A percentile compares a stretch with the other conserved stretches of the same genome.
Evolutionary conservation across 2,797 vertebrate genomes (phyloP).

Genomic region (Loriculus beryllinus): DNA sequence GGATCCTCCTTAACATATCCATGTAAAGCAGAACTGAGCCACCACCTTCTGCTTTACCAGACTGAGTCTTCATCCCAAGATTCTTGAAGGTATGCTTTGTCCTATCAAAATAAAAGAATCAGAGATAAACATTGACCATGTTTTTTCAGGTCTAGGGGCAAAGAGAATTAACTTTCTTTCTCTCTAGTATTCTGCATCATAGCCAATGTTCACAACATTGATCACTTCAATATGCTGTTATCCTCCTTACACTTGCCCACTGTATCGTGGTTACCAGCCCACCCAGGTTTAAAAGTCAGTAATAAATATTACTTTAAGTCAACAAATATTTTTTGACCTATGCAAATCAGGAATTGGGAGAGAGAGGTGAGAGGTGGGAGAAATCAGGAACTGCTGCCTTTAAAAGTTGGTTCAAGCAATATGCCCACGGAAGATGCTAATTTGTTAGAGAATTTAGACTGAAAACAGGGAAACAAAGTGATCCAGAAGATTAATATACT

Average conservation of each 20-base stretch:
- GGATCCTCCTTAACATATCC: background rate
- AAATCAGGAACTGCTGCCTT: background rate
- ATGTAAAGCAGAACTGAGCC: background rate
- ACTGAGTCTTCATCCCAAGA: background rate
- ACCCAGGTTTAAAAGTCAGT: slow-evolving; percentile 21
- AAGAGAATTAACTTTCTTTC: background rate
- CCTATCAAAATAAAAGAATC: background rate
- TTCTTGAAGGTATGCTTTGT: background rate
- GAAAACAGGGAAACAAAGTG: background rate
- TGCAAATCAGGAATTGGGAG: background rate
- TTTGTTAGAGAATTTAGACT: background rate
- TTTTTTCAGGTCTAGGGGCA: background rate
- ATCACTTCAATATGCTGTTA: background rate
- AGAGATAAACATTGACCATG: background rate
- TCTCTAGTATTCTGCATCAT: background rate
- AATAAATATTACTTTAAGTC: slow-evolving; percentile 13
- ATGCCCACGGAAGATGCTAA: background rate
- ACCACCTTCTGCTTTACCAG: background rate
- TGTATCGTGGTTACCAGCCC: slow-evolving; percentile 44
- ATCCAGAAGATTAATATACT: background rate
- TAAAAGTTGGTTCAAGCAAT: background rate
- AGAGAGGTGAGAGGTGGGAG: background rate
- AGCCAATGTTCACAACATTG: background rate
- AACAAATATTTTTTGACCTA: slow-evolving; percentile 20
- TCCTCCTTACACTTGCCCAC: background rate